phyloP scores from a whole-genome alignment of 2,113 vertebrate species.

The Furnarius figulus region DNA sequence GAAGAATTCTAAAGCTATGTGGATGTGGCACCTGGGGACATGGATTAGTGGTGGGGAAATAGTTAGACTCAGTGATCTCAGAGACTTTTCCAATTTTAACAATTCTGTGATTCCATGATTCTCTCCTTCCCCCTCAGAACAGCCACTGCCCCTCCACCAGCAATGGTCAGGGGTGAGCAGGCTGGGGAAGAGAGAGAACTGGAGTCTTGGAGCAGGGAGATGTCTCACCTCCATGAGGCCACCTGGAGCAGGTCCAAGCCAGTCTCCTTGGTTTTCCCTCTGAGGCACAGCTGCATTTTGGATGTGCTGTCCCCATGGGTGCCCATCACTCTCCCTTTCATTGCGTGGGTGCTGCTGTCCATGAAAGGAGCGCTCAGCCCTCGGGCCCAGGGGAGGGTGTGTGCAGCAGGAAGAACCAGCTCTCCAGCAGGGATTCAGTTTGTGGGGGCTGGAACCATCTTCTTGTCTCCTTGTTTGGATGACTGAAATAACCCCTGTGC shows the following conservation, averaged over 20 bases:
- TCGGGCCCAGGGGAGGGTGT: not conserved
- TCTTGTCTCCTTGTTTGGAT: not conserved
- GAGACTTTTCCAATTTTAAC: not conserved
- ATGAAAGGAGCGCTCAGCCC: not conserved
- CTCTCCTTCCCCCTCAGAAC: not conserved
- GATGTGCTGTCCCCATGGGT: not conserved
- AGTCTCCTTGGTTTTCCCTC: not conserved
- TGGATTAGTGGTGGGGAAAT: not conserved
- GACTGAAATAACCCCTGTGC: not conserved
- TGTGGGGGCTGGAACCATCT: not conserved
- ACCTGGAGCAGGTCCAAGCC: not conserved
- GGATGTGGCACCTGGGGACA: not conserved
- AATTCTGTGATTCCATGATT: not conserved
- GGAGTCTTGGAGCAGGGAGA: not conserved
- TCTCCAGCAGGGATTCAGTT: not conserved
- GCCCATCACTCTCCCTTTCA: not conserved
- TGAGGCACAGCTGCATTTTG: not conserved
- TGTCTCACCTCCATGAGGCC: not conserved
- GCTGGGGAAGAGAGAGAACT: not conserved
- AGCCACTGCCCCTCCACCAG: not conserved
- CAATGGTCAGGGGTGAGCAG: not conserved
- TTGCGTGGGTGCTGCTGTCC: not conserved
- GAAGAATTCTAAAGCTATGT: not conserved
- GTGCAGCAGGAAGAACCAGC: constrained; percentile 8
- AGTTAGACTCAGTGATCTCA: not conserved